Evolutionary conservation across 1,140 invertebrate genomes (phyloP).

Genomic region (Ips nitidus): DNA sequence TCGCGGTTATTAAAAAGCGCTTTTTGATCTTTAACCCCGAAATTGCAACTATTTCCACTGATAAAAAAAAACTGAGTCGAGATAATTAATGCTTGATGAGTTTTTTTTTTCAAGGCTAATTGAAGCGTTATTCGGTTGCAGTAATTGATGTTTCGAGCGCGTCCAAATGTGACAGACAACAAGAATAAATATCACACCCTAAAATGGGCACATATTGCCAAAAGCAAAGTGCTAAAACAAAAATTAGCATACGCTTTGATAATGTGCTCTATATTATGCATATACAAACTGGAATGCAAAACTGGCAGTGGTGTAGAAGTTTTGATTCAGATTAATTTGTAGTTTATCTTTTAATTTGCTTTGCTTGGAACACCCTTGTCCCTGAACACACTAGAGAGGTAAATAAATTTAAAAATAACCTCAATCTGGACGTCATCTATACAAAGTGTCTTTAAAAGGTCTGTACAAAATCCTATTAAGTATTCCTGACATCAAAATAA

Average conservation of each 20-base stretch:
- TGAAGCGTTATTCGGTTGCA: not conserved
- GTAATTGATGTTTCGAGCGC: no score
- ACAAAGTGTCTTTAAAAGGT: no score
- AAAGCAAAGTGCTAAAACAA: conserved; percentile 6
- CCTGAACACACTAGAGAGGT: not conserved
- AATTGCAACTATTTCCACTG: not conserved
- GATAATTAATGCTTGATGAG: not conserved
- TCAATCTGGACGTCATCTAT: no score
- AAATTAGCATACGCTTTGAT: conserved; percentile 16
- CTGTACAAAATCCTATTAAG: no score
- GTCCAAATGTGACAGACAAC: no score
- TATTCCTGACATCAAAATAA: no score
- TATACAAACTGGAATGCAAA: no score
- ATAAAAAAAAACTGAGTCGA: not conserved
- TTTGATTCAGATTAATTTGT: no score
- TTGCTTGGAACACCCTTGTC: no score
- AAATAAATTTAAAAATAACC: not conserved
- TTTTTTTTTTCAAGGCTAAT: not conserved
- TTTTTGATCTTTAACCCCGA: not conserved
- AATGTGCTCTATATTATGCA: not conserved
- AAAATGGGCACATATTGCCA: not conserved
- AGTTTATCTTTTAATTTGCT: no score
- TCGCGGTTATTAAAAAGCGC: not conserved
- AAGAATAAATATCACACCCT: no score
- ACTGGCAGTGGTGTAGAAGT: no score